Percentiles rank a stretch among this genome's conserved stretches.
Evolutionary conservation across 2,113 vertebrate species (phyloP).

Genomic region (Psephotus haematonotus): DNA sequence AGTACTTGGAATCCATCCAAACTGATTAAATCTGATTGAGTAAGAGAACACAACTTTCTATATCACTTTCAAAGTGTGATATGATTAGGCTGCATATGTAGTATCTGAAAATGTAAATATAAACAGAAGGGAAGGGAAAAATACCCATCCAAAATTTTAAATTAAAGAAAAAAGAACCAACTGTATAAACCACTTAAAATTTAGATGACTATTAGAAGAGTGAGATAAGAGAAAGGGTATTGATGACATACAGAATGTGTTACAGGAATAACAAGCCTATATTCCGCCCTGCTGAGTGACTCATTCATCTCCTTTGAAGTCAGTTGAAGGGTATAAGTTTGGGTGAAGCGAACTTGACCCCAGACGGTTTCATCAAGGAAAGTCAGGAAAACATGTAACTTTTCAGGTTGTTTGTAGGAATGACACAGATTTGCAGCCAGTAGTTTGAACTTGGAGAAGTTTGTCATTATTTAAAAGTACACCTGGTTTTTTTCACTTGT

Average conservation of each 20-base stretch:
- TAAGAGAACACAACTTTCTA: constrained; percentile 72
- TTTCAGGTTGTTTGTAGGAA: neutral
- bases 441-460: neutral
- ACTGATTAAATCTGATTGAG: constrained; percentile 78
- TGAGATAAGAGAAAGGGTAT: neutral
- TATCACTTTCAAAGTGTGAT: constrained; percentile 70
- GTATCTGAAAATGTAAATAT: constrained; percentile 48
- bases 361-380: neutral
- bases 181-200: constrained; percentile 6
- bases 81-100: constrained; percentile 29
- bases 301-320: constrained; percentile 35
- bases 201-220: neutral
- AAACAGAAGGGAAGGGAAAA: constrained; percentile 29
- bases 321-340: neutral
- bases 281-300: neutral
- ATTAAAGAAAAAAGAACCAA: neutral
- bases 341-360: neutral
- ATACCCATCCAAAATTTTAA: constrained; percentile 26
- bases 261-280: constrained; percentile 15
- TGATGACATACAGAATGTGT: neutral
- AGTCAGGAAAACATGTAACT: neutral
- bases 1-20: constrained; percentile 71
- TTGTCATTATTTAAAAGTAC: neutral
- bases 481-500: neutral
- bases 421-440: neutral